Evolutionary conservation across 2,113 vertebrate species (phyloP), one percentile per base, ranked within the genome.

Genomic region (Heloderma charlesbogerti): DNA sequence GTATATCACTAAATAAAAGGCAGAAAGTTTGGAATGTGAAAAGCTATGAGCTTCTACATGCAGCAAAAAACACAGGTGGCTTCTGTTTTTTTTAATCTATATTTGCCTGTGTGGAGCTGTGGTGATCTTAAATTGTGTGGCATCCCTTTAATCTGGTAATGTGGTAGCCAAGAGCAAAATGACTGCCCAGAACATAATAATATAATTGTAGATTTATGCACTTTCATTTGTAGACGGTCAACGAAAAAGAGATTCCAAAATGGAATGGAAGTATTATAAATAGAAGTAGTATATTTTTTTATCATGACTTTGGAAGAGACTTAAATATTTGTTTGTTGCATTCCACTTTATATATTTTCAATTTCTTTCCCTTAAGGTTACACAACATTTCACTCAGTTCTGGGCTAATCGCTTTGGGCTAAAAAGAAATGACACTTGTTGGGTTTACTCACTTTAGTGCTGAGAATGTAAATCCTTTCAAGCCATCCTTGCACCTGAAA

Each of bases 391-490:
- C 45, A 60, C 66, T 74, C 43, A 40, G 40, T 72, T 12, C 40
- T n/a, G 82, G n/a, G 88, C 82, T 48, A 51, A 67, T 60, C 0
- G 15, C 66, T 77, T 79, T 13, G 72, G 71, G 40, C 4, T 57
- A 82, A 0, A 0, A 3, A 81, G 54, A 57, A 57, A 45, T 1
- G 69, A 67, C 48, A 63, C 87, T 66, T 22, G 6, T 57, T 88
- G 43, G 4, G 34, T 51, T 89, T 51, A 98, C 99, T 98, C 98
- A 99, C 99, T 99, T 99, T n/a, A 99, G 97, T 6, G 99, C 99
- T 69, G 99, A 99, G 91, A 99, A 99, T 3, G 98, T 97, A 97
- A 99, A 99, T 95, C 99, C 99, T 96, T 99, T 99, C 93, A 99
- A 98, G 87, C 99, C 99, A 91, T 99, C 99, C 97, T 99, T 99